Conservation (phyloP, 2,888 invertebrate species). For the Drosophila sordidapex region DNA sequence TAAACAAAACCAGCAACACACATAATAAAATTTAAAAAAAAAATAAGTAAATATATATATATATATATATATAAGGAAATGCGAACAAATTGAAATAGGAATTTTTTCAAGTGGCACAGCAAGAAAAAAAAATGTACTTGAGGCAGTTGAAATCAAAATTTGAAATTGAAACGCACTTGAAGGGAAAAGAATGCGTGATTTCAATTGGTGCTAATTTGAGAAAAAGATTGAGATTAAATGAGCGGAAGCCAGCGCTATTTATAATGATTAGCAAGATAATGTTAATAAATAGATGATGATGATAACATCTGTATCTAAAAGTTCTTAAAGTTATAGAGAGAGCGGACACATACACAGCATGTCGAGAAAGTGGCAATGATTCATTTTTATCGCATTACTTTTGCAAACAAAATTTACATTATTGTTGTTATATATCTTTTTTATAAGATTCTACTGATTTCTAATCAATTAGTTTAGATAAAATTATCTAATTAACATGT, state of each 20-base stretch:
- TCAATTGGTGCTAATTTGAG: conserved; percentile 72
- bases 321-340: background rate
- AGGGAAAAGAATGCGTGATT: conserved; percentile 16
- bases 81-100: conserved; percentile 34
- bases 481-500: no score
- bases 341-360: background rate
- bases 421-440: no score
- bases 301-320: background rate
- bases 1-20: conserved; percentile 15
- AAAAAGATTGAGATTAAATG: conserved; percentile 29
- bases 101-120: conserved; percentile 26
- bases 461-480: no score
- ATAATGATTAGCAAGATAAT: conserved; percentile 28
- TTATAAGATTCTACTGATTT: no score
- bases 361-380: background rate
- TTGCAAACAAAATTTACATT: background rate
- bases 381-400: background rate
- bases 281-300: conserved; percentile 19
- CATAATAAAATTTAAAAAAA: conserved; percentile 38
- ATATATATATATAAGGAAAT: conserved; percentile 28
- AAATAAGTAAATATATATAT: background rate
- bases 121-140: conserved; percentile 49
- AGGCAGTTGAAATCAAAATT: conserved; percentile 61
- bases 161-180: conserved; percentile 73
- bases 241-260: conserved; percentile 19